phyloP scores from a whole-genome alignment of 2,113 vertebrate genomes.

The Podarcis muralis region DNA sequence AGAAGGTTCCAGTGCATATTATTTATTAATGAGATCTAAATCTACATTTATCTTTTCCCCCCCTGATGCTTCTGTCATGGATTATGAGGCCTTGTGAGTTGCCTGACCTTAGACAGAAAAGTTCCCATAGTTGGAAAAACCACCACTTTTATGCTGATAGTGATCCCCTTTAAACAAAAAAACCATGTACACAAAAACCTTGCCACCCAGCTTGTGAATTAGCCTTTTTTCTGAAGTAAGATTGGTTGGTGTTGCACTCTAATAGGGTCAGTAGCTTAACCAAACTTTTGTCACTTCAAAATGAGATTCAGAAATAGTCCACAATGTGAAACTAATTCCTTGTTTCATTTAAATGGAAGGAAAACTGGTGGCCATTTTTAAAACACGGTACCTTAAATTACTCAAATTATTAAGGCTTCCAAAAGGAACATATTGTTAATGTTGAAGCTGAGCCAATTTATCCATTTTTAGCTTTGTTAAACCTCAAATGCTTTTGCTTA shows the following conservation, averaged over 20 bases:
- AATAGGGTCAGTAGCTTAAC: neutral
- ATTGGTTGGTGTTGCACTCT: neutral
- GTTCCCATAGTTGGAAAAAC: neutral
- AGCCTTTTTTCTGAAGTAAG: conserved; percentile 6
- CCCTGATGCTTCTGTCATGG: neutral
- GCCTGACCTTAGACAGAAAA: conserved; percentile 29
- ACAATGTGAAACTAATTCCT: neutral
- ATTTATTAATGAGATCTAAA: neutral
- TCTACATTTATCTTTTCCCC: neutral
- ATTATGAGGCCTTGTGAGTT: neutral
- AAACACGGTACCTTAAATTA: neutral
- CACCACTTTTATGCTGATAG: neutral
- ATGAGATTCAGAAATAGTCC: neutral
- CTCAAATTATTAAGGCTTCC: neutral
- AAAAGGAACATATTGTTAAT: neutral
- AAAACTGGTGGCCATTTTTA: neutral
- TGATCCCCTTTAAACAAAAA: fast-evolving
- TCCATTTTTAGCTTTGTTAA: conserved; percentile 8
- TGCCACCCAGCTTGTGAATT: conserved; percentile 26
- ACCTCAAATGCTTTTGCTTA: neutral
- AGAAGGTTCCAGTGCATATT: neutral
- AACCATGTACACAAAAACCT: too few species aligned
- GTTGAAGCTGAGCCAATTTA: too few species aligned
- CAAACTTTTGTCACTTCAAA: conserved; percentile 11
- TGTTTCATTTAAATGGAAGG: neutral